Evolutionary conservation across 2,888 invertebrate genomes (phyloP).

Genomic region (Agonum fuliginosum): DNA sequence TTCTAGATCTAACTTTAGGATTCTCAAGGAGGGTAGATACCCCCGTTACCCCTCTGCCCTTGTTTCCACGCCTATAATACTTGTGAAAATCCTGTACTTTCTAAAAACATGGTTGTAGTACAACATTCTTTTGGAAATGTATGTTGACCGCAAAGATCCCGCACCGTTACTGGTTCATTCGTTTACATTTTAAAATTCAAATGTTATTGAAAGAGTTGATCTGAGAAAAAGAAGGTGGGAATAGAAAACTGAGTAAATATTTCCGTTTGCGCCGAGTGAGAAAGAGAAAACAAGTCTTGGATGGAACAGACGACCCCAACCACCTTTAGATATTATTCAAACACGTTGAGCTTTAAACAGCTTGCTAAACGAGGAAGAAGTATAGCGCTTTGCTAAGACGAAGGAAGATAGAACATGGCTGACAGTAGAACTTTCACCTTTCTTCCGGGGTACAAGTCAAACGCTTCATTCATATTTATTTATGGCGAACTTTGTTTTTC

Average conservation of each 20-base stretch:
- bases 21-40: no score
- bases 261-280: slow-evolving; percentile 21
- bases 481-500: slow-evolving; percentile 53
- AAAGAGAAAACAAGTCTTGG: slow-evolving; percentile 18
- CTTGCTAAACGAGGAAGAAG: slow-evolving; percentile 36
- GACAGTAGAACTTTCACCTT: slow-evolving; percentile 49
- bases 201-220: slow-evolving; percentile 50
- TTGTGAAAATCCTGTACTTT: background rate
- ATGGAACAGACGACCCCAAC: slow-evolving; percentile 34
- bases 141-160: background rate
- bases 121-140: background rate
- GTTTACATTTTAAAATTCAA: slow-evolving; percentile 55
- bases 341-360: slow-evolving; percentile 48
- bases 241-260: slow-evolving; percentile 49
- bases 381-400: background rate
- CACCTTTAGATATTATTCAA: slow-evolving; percentile 52
- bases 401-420: slow-evolving; percentile 5
- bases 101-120: background rate
- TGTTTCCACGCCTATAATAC: background rate
- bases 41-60: no score
- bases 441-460: slow-evolving; percentile 37
- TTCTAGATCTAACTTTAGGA: no score
- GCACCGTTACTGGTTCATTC: slow-evolving; percentile 50
- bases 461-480: slow-evolving; percentile 56
- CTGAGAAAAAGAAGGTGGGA: slow-evolving; percentile 40